Evolutionary conservation across 2,888 invertebrate species (phyloP).

Genomic region (Hydraecia micacea): DNA sequence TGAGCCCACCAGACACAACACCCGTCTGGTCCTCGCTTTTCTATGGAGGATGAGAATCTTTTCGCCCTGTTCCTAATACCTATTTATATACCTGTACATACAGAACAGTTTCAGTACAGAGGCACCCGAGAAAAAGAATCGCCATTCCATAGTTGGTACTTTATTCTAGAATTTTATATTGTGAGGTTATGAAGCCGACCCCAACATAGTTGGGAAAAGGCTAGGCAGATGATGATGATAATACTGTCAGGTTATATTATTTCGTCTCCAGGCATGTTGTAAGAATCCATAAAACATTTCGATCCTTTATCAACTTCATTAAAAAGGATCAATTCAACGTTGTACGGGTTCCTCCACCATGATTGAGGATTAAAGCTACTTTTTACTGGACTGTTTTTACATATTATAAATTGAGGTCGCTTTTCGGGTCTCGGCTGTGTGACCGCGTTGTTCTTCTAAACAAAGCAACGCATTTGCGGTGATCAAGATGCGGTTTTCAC

Average conservation of each 20-base stretch:
- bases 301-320: constrained; percentile 24
- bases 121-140: neutral
- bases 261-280: neutral
- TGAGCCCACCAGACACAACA: no score
- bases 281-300: constrained; percentile 19
- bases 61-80: neutral
- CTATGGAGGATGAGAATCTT: neutral
- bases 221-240: no score
- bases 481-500: neutral
- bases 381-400: neutral
- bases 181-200: no score
- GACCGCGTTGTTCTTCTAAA: neutral
- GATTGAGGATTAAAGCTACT: neutral
- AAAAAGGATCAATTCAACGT: constrained; percentile 4
- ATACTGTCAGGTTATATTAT: neutral
- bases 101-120: neutral
- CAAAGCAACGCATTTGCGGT: neutral
- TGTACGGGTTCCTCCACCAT: constrained; percentile 23
- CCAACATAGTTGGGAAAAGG: no score
- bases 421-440: neutral
- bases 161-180: neutral
- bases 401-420: neutral
- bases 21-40: neutral
- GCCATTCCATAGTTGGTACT: neutral
- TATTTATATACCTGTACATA: no score